Base-by-base conservation (phyloP, 2,113 vertebrate species). In the Bombycilla garrulus region DNA sequence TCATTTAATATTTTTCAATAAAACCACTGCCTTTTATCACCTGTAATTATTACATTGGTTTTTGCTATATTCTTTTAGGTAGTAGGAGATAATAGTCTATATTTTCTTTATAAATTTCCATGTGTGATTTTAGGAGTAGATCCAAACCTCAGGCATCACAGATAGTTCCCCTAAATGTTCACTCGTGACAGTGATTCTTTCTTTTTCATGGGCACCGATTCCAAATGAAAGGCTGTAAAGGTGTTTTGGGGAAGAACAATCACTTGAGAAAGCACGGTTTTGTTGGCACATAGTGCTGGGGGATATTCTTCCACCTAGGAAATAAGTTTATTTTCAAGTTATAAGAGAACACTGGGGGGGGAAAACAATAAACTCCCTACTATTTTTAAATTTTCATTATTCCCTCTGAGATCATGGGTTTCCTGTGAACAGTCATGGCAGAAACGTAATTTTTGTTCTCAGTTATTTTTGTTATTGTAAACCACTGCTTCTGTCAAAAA, bases 271-370 rank as follows among this genome's bases (percentile, higher is more conserved):
- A 81, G 48, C 38, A 54, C 25, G n/a, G 10, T 53, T 79, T 60
- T 86, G 53, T 72, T 88, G 69, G 40, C 29, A 12, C 25, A 18
- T 35, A 58, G 7, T 69, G 24, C 81, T 89, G 38, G 15, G 44
- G 16, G 19, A 65, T 71, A 58, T 60, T n/a, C 36, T 66, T 77
- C 54, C 13, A 40, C 38, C 35, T 58, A 82, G 33, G 54, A 91
- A 73, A 66, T 79, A 51, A 87, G 50, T 82, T 92, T 85, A 25
- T 87, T 94, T 95, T 91, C 48, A 85, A 79, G 31, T 85, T 90
- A 15, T 25, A 45, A 56, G 33, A 80, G 36, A 82, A 33, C 23
- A 57, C 9, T 17, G 26, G 5, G 11, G 33, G 26, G 2, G 0
- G 14, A 21, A 5, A 5, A 26, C 3, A 71, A 72, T 64, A 71